phyloP scores from a whole-genome alignment of 2,113 vertebrate genomes.

The Sebastes schlegelii region DNA sequence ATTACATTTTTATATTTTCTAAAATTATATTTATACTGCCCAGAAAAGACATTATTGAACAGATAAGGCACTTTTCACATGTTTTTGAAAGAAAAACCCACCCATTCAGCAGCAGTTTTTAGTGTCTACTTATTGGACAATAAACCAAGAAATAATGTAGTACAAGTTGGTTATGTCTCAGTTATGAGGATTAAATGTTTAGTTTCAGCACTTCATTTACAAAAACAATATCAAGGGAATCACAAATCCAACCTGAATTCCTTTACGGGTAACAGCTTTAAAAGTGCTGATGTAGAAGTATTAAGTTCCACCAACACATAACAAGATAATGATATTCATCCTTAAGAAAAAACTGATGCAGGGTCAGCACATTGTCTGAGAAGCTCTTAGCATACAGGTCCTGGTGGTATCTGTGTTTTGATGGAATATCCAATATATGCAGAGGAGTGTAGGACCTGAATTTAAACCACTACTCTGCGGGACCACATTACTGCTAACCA shows the following conservation, averaged over 20 bases:
- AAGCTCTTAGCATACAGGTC: constrained; percentile 20
- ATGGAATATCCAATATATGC: constrained; percentile 30
- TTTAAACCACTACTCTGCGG: constrained; percentile 8
- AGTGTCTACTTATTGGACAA: not conserved
- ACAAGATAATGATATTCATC: constrained; percentile 46
- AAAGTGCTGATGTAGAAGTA: constrained; percentile 26
- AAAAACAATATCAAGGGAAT: not conserved
- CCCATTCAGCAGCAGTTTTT: not conserved
- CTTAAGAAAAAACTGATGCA: constrained; percentile 19
- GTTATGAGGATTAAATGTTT: not conserved
- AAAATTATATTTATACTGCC: not conserved
- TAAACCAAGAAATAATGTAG: not conserved
- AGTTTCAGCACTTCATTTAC: not conserved
- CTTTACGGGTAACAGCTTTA: not conserved
- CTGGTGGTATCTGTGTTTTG: constrained; percentile 20
- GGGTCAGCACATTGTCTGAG: constrained; percentile 37
- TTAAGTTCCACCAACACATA: constrained; percentile 20
- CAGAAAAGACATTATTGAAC: not conserved
- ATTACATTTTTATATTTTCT: not conserved
- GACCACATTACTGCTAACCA: not conserved
- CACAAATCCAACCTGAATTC: too few relatives aligned
- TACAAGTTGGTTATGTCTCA: not conserved
- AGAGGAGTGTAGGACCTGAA: constrained; percentile 15
- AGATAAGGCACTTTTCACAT: not conserved
- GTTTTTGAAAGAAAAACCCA: not conserved